A percentile compares a stretch with the other conserved stretches of the same genome.
These are phyloP conservation scores for Plectropomus leopardus DNA, from an alignment of 2,113 vertebrate genomes.

Conservation along the genomic window DNA sequence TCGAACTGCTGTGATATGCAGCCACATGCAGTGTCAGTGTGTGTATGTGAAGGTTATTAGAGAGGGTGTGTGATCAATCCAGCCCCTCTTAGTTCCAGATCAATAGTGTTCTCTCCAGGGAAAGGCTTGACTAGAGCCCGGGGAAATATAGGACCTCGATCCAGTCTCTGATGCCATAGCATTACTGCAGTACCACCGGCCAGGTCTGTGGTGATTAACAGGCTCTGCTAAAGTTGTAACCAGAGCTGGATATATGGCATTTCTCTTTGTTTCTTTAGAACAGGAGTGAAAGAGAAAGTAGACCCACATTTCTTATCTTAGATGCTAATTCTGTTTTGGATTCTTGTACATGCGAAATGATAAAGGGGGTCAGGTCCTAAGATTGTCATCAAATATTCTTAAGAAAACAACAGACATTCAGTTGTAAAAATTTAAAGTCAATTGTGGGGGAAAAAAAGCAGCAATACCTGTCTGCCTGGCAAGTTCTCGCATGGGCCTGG, in stretches of 20 bases:
- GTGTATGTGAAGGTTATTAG: conserved; percentile 47
- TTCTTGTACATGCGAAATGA: background rate
- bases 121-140: conserved; percentile 27
- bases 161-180: background rate
- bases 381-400: too few relatives aligned
- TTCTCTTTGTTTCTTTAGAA: background rate
- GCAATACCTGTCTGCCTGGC: too few relatives aligned
- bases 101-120: conserved; percentile 43
- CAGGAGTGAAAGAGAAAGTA: too few relatives aligned
- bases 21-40: conserved; percentile 40
- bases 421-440: too few relatives aligned
- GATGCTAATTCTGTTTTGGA: background rate
- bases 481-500: too few relatives aligned
- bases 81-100: conserved; percentile 41
- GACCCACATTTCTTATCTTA: background rate
- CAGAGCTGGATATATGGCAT: conserved; percentile 10
- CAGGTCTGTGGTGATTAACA: conserved; percentile 3
- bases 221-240: background rate
- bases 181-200: conserved; percentile 3
- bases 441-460: too few relatives aligned
- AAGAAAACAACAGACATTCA: too few relatives aligned
- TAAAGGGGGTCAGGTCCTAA: background rate
- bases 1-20: conserved; percentile 55
- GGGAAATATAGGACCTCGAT: conserved; percentile 1
- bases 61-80: conserved; percentile 45